Conservation (phyloP, 2,797 vertebrate genomes). For the Nannoperca obscura region DNA sequence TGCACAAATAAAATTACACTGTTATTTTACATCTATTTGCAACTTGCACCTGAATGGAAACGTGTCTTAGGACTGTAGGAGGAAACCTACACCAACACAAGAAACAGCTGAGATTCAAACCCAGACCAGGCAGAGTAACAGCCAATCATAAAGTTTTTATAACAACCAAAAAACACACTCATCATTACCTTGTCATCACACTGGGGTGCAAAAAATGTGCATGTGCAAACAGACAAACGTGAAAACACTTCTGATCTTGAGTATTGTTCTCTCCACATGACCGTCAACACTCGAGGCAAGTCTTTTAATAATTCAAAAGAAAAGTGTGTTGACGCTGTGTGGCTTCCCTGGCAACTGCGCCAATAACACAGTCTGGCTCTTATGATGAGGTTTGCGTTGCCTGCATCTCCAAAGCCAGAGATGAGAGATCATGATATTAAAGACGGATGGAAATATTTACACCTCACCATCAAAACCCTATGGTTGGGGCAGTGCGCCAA, state of each 20-base stretch:
- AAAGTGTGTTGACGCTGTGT: conserved; percentile 53
- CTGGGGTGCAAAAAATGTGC: neutral
- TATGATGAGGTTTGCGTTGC: conserved; percentile 66
- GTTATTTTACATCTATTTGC: neutral
- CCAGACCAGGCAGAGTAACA: conserved; percentile 37
- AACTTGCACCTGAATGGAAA: conserved; percentile 3
- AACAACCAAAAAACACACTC: conserved; percentile 36
- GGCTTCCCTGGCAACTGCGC: conserved; percentile 44
- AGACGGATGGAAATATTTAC: conserved; percentile 67
- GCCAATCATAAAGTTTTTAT: conserved; percentile 45
- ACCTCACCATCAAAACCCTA: conserved; percentile 66
- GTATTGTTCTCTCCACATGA: conserved; percentile 21
- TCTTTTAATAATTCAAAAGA: conserved; percentile 47
- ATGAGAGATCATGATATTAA: conserved; percentile 69
- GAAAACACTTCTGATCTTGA: conserved; percentile 14
- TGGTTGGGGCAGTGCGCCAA: conserved; percentile 50
- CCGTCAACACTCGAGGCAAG: conserved; percentile 18
- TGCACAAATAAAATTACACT: neutral
- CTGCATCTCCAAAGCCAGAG: conserved; percentile 60
- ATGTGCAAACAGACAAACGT: conserved; percentile 20
- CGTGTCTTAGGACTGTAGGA: neutral
- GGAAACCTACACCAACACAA: neutral
- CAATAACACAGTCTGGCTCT: conserved; percentile 31
- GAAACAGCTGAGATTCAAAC: conserved; percentile 14
- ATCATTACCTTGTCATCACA: conserved; percentile 27